Evolutionary conservation across 64 coral and sea anemone genomes (phyloP), one percentile per base, ranked within the genome.

Genomic region (Montipora foliosa): DNA sequence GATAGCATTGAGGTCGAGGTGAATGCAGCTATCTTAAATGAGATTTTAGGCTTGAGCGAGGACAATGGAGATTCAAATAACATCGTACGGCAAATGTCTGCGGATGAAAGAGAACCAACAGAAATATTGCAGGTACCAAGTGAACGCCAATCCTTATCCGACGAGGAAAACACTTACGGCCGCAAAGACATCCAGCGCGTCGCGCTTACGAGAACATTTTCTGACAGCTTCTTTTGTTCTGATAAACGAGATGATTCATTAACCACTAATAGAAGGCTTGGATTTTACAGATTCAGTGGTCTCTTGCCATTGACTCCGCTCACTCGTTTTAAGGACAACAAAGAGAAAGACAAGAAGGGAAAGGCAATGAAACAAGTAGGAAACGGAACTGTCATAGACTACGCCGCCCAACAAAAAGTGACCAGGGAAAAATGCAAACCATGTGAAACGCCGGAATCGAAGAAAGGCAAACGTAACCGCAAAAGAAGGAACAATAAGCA

Each of bases 121-220:
- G 29, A 15, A 71, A 7, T 4, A 12, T 45, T 10, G 55, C 57
- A 82, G 29, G 1, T 15, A 1, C 6, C 46, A 46, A 19, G 66
- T 17, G 66, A 59, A 72, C 62, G 66, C 14, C 5, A 71, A 11
- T 60, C 46, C 49, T 17, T 86, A 11, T 86, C 82, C 5, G 82
- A 86, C 19, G 82, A 50, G 5, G 82, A 71, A 86, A n/a, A 72
- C 8, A 19, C 49, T 16, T 48, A 49, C 45, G 82, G 82, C 9
- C 67, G 82, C 16, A 60, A 44, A 71, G 82, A 86, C 16, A 50
- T 68, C 19, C 82, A 86, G 46, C 61, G 44, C 5, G 22, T 45
- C 17, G 47, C 45, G 17, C 45, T 44, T 6, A 86, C 21, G 49
- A 86, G 45, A 72, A 47, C 47, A 20, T 2, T 10, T 3, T 86